Conservation (phyloP, 2,113 vertebrate genomes). For the Motacilla alba region DNA sequence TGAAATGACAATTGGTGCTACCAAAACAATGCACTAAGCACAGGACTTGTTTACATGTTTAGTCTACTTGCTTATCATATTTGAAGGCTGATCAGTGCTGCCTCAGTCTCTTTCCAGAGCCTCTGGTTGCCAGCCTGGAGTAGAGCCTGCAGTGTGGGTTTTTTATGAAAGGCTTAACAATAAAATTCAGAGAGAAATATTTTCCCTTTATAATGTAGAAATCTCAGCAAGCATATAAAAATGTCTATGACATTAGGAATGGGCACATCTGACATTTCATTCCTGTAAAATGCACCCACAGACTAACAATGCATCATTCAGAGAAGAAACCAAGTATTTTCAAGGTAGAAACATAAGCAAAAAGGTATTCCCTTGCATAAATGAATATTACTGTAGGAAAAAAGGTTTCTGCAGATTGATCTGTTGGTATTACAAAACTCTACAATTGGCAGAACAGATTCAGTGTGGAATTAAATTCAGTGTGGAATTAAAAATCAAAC, state of each 20-base stretch:
- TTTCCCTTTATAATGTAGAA: background rate
- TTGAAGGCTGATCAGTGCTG: slow-evolving; percentile 5
- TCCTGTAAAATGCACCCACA: background rate
- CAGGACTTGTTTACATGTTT: slow-evolving; percentile 47
- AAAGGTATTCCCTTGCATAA: background rate
- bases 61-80: slow-evolving; percentile 2
- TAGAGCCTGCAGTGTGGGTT: background rate
- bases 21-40: slow-evolving; percentile 21
- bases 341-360: background rate
- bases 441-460: background rate
- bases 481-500: slow-evolving; percentile 17
- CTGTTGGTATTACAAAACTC: background rate
- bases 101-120: background rate
- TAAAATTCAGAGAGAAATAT: background rate
- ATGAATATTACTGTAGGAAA: background rate
- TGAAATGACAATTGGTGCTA: slow-evolving; percentile 7
- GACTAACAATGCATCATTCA: background rate
- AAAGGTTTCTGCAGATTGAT: background rate
- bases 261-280: background rate
- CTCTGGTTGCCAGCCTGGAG: background rate
- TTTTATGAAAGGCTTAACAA: background rate
- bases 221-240: background rate
- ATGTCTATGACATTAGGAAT: background rate
- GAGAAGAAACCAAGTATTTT: background rate
- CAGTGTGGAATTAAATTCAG: background rate